These are phyloP conservation scores for Catocala fraxini DNA, from an alignment of 2,888 invertebrate genomes.

Conservation along the genomic window DNA sequence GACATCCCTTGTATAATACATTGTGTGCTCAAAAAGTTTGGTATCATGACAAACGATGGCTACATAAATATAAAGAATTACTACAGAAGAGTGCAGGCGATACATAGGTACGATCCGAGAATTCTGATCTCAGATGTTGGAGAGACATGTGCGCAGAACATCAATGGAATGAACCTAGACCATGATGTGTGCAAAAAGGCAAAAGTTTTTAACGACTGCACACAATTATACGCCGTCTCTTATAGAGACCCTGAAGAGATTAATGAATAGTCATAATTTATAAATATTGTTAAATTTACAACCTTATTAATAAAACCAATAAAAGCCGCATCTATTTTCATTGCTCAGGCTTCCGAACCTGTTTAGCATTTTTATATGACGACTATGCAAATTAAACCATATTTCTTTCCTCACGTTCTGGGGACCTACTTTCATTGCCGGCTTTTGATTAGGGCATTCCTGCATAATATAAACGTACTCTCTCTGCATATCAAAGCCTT, in stretches of 20 bases:
- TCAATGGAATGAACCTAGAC: conserved; percentile 80
- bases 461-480: conserved; percentile 50
- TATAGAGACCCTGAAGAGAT: conserved; percentile 66
- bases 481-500: conserved; percentile 59
- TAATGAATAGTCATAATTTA: conserved; percentile 7
- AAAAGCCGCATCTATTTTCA: conserved; percentile 45
- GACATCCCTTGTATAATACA: conserved; percentile 83
- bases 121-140: conserved; percentile 82
- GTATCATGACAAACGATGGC: conserved; percentile 81
- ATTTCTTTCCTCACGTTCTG: conserved; percentile 36
- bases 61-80: conserved; percentile 79
- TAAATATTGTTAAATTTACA: conserved; percentile 45
- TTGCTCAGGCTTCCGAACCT: conserved; percentile 34
- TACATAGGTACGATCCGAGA: conserved; percentile 80
- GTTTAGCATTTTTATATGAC: conserved; percentile 35
- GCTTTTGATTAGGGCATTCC: conserved; percentile 47
- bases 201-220: conserved; percentile 83
- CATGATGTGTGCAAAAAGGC: conserved; percentile 83
- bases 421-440: conserved; percentile 25
- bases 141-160: conserved; percentile 80
- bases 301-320: conserved; percentile 55
- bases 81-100: conserved; percentile 77
- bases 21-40: conserved; percentile 82
- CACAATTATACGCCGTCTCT: conserved; percentile 79
- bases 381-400: conserved; percentile 42